These are phyloP conservation scores for Aquatica leii DNA, from an alignment of 2,888 invertebrate genomes.

Conservation along the genomic window DNA sequence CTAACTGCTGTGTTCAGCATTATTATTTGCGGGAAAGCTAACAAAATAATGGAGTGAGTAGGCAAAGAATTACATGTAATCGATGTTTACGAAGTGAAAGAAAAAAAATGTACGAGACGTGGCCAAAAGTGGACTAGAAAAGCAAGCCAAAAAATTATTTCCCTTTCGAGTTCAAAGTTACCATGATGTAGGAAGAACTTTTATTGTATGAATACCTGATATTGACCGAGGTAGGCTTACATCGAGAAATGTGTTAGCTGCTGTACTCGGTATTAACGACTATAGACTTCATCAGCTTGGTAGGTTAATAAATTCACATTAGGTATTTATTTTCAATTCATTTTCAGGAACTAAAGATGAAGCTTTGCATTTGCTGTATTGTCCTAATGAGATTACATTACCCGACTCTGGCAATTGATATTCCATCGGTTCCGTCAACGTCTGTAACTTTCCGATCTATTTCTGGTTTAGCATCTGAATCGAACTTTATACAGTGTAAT, in stretches of 20 bases:
- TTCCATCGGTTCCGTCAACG: background rate
- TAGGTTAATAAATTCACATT: background rate
- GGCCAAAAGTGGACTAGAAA: background rate
- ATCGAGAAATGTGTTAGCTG: background rate
- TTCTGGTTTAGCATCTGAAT: background rate
- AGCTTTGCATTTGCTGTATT: background rate
- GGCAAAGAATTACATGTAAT: background rate
- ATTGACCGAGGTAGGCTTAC: background rate
- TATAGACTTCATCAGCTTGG: background rate
- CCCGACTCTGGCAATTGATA: background rate
- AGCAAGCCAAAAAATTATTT: background rate
- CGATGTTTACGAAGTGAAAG: background rate
- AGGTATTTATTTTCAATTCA: background rate
- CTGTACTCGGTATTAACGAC: background rate
- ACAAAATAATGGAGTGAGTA: background rate
- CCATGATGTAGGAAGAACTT: background rate
- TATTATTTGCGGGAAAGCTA: background rate
- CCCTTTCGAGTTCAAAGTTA: background rate
- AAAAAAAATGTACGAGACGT: background rate
- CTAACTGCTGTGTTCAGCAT: too few relatives aligned
- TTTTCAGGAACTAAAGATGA: background rate
- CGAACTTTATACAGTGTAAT: background rate
- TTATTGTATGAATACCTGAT: background rate
- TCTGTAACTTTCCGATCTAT: background rate
- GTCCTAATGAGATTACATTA: background rate